These are phyloP conservation scores for Chrysoperla carnea DNA, from an alignment of 1,140 invertebrate genomes.

Conservation along the genomic window DNA sequence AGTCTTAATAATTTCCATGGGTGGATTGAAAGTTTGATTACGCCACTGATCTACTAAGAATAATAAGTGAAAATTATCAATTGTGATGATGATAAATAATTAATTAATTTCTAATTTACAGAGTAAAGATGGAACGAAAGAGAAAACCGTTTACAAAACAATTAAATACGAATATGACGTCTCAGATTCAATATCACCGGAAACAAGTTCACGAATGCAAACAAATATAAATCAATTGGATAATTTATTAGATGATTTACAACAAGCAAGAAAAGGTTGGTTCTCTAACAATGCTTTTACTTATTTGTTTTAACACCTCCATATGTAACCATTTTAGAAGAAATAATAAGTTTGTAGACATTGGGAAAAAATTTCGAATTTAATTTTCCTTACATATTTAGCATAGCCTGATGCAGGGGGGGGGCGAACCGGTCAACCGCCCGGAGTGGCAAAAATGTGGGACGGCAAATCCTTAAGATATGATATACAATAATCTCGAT, in stretches of 20 bases:
- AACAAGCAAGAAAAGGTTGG: constrained; percentile 24
- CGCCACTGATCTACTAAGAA: constrained; percentile 15
- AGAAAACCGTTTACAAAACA: neutral
- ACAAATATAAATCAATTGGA: constrained; percentile 33
- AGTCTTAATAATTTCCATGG: too few relatives aligned
- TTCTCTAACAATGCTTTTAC: constrained; percentile 8
- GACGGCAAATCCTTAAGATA: too few relatives aligned
- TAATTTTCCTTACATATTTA: too few relatives aligned
- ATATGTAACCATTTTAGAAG: too few relatives aligned
- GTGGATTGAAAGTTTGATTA: too few relatives aligned
- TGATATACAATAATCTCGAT: too few relatives aligned
- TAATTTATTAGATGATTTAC: constrained; percentile 29
- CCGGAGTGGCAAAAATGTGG: too few relatives aligned
- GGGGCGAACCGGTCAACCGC: too few relatives aligned
- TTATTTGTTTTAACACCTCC: neutral
- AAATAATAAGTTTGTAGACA: too few relatives aligned
- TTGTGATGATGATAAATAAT: constrained; percentile 18
- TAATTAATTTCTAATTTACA: constrained; percentile 6
- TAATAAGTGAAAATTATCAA: constrained; percentile 13
- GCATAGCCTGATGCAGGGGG: too few relatives aligned
- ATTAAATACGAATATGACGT: neutral
- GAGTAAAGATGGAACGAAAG: neutral
- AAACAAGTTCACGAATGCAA: constrained; percentile 18
- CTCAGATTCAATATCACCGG: constrained; percentile 6
- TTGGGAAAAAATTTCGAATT: too few relatives aligned